Conservation (phyloP, 2,797 vertebrate species). For the Bradypodion ventrale region DNA sequence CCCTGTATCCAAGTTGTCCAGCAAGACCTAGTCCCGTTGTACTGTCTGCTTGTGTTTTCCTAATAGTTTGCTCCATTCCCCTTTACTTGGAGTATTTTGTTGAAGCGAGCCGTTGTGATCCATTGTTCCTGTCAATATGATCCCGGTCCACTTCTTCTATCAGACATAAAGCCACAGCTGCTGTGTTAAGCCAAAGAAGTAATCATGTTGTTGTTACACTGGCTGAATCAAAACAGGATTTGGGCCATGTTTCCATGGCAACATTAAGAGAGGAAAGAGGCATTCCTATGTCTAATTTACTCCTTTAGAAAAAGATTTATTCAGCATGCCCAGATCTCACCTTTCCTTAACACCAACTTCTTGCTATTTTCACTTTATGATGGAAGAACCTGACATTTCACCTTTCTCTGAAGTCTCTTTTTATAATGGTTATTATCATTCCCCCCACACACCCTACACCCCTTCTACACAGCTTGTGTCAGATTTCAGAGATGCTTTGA, state of each 20-base stretch:
- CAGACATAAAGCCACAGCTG: not conserved
- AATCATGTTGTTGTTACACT: not conserved
- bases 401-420: slow-evolving; percentile 24
- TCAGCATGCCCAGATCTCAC: not conserved
- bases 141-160: not conserved
- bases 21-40: not conserved
- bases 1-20: not conserved
- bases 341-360: not conserved
- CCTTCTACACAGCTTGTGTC: slow-evolving; percentile 21
- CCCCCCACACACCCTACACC: too few relatives aligned
- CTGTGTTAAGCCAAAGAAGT: not conserved
- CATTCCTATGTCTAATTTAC: slow-evolving; percentile 28
- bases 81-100: not conserved
- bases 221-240: slow-evolving; percentile 9
- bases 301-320: slow-evolving; percentile 17
- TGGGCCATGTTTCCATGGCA: slow-evolving; percentile 13
- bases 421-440: slow-evolving; percentile 33
- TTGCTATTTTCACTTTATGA: slow-evolving; percentile 14
- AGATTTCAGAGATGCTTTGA: slow-evolving; percentile 55
- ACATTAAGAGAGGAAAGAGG: not conserved
- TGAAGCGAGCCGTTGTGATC: too few relatives aligned
- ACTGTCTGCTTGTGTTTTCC: not conserved
- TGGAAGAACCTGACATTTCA: slow-evolving; percentile 32
- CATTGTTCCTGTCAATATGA: too few relatives aligned
- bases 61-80: not conserved